Percentiles rank a stretch among this genome's conserved stretches.
phyloP scores from a whole-genome alignment of 92 coral and sea anemone genomes.

The Epizoanthus ramosus region DNA sequence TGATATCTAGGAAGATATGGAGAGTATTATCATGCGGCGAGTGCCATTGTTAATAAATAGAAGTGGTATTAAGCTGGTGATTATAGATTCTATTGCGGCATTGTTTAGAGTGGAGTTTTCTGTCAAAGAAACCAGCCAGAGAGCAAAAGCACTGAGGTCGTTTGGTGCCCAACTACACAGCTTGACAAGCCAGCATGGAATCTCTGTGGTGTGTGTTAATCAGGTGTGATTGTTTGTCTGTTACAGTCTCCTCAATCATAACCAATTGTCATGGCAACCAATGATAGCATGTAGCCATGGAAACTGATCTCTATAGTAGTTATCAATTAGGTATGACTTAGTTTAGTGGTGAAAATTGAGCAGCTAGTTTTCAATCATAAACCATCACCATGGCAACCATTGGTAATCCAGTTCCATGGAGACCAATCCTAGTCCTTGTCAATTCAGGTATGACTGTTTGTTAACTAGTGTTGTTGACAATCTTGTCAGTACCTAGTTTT shows the following conservation, averaged over 20 bases:
- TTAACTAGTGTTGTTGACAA: too few species aligned
- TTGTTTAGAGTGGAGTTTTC: constrained; percentile 89
- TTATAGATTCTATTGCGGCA: constrained; percentile 92
- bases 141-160: constrained; percentile 84
- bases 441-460: too few species aligned
- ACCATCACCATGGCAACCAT: too few species aligned
- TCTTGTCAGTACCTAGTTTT: too few species aligned
- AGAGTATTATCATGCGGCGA: constrained; percentile 68
- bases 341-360: too few species aligned
- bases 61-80: constrained; percentile 72
- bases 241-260: not conserved
- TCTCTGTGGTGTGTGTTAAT: constrained; percentile 89
- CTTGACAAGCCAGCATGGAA: constrained; percentile 63
- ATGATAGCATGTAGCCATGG: too few species aligned
- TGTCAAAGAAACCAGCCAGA: constrained; percentile 67
- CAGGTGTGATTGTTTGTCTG: constrained; percentile 65
- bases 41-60: constrained; percentile 75
- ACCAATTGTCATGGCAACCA: too few species aligned
- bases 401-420: too few species aligned
- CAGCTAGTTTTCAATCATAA: too few species aligned
- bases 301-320: too few species aligned
- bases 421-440: too few species aligned
- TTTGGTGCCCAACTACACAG: constrained; percentile 90
- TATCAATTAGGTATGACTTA: too few species aligned
- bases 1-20: constrained; percentile 69